These are phyloP conservation scores for Manis javanica DNA, from an alignment of 2,797 vertebrate genomes.

Conservation along the genomic window DNA sequence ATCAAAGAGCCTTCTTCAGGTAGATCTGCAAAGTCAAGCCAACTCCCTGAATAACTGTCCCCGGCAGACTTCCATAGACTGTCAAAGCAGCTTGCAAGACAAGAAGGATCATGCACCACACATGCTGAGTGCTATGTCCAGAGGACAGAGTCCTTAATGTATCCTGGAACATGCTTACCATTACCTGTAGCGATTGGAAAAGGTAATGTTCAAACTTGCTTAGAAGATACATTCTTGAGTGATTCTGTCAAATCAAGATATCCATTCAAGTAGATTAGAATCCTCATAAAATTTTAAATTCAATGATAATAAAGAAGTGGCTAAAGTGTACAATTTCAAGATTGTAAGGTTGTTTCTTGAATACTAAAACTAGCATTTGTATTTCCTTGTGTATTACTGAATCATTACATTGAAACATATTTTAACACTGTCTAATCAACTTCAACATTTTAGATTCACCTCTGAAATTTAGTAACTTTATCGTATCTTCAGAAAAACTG, in stretches of 20 bases:
- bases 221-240: not conserved
- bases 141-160: not conserved
- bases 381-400: not conserved
- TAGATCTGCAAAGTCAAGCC: not conserved
- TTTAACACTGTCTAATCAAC: conserved; percentile 60
- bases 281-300: not conserved
- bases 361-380: not conserved
- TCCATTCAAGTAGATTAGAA: not conserved
- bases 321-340: not conserved
- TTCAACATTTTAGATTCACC: conserved; percentile 55
- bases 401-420: conserved; percentile 49
- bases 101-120: not conserved
- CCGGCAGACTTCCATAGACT: not conserved
- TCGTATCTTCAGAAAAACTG: conserved; percentile 49
- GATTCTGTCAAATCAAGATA: not conserved
- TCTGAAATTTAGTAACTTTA: conserved; percentile 69
- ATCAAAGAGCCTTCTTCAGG: not conserved
- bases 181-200: not conserved
- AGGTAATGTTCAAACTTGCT: not conserved
- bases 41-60: not conserved
- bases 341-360: not conserved
- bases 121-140: not conserved
- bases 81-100: not conserved
- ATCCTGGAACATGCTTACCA: too few species aligned
- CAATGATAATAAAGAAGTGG: not conserved